phyloP scores from a whole-genome alignment of 2,113 vertebrate genomes.

The Hyperopisus bebe region DNA sequence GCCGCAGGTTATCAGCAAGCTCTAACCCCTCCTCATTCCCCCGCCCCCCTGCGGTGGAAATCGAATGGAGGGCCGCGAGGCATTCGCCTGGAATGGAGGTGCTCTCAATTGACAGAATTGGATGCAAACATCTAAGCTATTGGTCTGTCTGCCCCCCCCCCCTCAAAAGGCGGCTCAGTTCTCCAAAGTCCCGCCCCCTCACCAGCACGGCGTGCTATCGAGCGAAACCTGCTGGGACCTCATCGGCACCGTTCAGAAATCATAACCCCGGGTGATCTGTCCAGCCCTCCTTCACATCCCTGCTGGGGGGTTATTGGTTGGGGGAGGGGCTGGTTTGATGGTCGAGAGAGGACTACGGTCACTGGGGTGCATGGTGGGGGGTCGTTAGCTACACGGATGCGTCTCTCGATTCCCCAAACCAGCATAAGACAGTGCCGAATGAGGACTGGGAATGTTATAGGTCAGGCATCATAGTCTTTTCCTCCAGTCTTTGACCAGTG shows the following conservation, averaged over 20 bases:
- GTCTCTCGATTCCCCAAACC: not conserved
- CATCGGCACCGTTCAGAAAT: constrained; percentile 42
- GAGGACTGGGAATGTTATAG: not conserved
- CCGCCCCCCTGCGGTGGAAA: not conserved
- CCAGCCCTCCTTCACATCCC: constrained; percentile 22
- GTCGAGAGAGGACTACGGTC: not conserved
- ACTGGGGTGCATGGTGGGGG: constrained; percentile 12
- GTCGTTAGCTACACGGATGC: constrained; percentile 20
- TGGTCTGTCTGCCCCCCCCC: not conserved
- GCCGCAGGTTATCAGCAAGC: constrained; percentile 23
- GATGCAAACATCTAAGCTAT: constrained; percentile 16
- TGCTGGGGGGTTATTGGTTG: constrained; percentile 20
- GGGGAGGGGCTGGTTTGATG: constrained; percentile 28
- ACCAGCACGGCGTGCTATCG: constrained; percentile 16
- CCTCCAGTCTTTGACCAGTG: not conserved
- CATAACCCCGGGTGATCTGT: constrained; percentile 41
- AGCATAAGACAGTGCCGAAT: not conserved
- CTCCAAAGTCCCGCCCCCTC: not conserved
- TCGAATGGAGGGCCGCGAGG: constrained; percentile 15
- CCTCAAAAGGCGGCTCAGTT: not conserved
- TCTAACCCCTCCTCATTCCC: not conserved
- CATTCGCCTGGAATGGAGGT: constrained; percentile 12
- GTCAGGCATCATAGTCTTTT: not conserved
- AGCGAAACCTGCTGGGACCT: constrained; percentile 46
- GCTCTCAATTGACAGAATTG: constrained; percentile 5